Percentiles rank a stretch among this genome's conserved stretches.
phyloP scores from a whole-genome alignment of 2,113 vertebrate genomes.

The Gallinago media region DNA sequence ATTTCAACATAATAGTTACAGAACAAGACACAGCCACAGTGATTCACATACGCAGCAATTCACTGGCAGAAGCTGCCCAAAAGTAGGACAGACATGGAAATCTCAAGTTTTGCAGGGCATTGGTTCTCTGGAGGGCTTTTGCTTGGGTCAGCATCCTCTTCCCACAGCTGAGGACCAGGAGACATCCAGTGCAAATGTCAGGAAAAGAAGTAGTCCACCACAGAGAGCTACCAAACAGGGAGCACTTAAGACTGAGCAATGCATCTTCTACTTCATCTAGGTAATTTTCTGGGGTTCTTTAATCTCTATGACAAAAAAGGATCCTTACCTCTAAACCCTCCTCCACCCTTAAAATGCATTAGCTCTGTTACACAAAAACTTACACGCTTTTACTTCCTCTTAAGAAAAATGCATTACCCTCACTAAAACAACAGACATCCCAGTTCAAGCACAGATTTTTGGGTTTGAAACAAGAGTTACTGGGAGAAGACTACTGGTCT shows the following conservation, averaged over 20 bases:
- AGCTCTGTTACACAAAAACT: neutral
- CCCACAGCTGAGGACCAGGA: fast-evolving
- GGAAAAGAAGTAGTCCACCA: neutral
- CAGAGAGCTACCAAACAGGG: neutral
- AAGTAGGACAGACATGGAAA: neutral
- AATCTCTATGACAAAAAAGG: neutral
- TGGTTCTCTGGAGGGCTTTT: neutral
- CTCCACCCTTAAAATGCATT: neutral
- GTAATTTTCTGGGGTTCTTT: neutral
- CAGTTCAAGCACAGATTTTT: neutral
- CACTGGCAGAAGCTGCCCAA: neutral
- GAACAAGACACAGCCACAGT: neutral
- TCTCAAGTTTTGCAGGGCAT: neutral
- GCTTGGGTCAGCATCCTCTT: neutral
- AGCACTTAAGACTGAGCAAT: neutral
- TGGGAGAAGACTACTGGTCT: neutral
- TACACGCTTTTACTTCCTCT: neutral
- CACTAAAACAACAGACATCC: neutral
- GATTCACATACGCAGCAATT: neutral
- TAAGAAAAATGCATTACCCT: fast-evolving
- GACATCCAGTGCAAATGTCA: neutral
- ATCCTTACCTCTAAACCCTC: neutral
- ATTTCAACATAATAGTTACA: slow-evolving; percentile 20
- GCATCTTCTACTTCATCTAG: fast-evolving
- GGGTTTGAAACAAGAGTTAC: neutral